These are phyloP conservation scores for Amiota minor DNA, from an alignment of 2,888 invertebrate species.

Conservation along the genomic window DNA sequence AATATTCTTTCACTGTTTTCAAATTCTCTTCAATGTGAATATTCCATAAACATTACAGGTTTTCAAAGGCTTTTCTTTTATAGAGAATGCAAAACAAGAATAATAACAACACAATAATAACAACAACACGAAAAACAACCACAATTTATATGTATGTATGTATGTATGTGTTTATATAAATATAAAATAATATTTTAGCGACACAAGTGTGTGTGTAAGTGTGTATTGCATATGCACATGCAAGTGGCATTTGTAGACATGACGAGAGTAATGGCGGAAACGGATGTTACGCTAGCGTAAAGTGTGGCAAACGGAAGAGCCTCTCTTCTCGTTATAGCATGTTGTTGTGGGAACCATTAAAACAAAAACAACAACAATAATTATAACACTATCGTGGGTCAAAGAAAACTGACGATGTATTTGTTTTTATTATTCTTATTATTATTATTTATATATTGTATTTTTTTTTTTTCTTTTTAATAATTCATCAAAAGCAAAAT, in stretches of 20 bases:
- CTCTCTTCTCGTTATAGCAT: background rate
- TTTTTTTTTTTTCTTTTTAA: slow-evolving; percentile 5
- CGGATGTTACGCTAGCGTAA: slow-evolving; percentile 45
- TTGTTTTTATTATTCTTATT: background rate
- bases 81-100: too few relatives aligned
- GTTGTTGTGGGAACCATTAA: too few relatives aligned
- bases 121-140: too few relatives aligned
- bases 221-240: background rate
- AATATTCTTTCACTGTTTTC: too few relatives aligned
- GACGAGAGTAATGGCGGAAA: slow-evolving; percentile 52
- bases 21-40: too few relatives aligned
- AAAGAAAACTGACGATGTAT: slow-evolving; percentile 6
- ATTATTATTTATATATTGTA: background rate
- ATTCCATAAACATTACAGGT: too few relatives aligned
- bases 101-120: too few relatives aligned
- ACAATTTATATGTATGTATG: background rate
- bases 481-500: background rate
- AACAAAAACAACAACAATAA: background rate
- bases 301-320: background rate
- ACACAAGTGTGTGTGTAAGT: slow-evolving; percentile 12
- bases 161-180: slow-evolving; percentile 5
- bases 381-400: background rate
- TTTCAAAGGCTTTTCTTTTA: too few relatives aligned
- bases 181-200: slow-evolving; percentile 26
- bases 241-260: slow-evolving; percentile 32